Evolutionary conservation across 2,888 invertebrate species (phyloP), one percentile per base, ranked within the genome.

Genomic region (Rotaria macrura): DNA sequence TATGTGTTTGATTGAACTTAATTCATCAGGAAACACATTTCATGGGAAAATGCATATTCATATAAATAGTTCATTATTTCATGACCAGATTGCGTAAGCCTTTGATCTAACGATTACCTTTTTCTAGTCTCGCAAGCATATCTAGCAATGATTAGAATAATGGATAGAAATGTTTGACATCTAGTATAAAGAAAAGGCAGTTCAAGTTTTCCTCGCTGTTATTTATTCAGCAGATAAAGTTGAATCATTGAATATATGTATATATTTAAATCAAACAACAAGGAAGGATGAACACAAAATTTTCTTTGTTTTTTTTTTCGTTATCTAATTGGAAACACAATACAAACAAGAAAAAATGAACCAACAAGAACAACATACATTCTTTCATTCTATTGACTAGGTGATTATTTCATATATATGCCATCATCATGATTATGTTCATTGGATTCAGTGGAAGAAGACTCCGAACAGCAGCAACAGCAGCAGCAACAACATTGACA

Each of bases 401-500:
- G 34, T 38, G 34, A 29, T 65, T 65, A 65, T 65, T 65, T 65
- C 65, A 65, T 65, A 34, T 65, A 65, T 20, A 65, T 65, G 6
- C 34, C 34, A 65, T 65, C 65, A 34, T 65, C 34, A 65, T 65
- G 34, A 20, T 65, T 34, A 29, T 65, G 65, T 34, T 29, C 17
- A 65, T 65, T 54, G 12, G 25, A 25, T 54, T 25, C 65, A 20
- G 7, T 34, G 12, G 65, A 65, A 12, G 65, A 65, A 2, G 65
- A 65, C 20, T 17, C 5, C 23, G 52, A 52, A 23, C 52, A 5
- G 23, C 52, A 52, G 20, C 65, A 25, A 29, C 17, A 14, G 9
- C 74, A 40, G 43, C 43, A 79, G 25, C 74, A 79, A 43, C 74
- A 79, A 43, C 74, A 79, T 79, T 43, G 40, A 43, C 79, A 79